Evolutionary conservation across 2,797 vertebrate genomes (phyloP).

Genomic region (Ibycter americanus): DNA sequence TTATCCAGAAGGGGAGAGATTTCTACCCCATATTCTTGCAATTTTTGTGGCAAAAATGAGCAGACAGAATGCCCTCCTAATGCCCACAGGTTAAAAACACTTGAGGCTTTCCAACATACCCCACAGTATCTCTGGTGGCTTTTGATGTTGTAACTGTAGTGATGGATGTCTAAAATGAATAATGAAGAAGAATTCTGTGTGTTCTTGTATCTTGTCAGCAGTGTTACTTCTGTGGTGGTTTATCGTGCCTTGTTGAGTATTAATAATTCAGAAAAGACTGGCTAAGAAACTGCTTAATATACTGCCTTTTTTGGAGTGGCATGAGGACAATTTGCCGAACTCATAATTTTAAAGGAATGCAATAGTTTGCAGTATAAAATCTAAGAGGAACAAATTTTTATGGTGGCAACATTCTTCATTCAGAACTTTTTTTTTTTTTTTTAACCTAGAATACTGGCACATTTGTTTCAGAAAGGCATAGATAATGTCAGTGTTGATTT

Average conservation of each 20-base stretch:
- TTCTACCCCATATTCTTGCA: not conserved
- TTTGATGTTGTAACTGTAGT: not conserved
- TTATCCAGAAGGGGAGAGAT: not conserved
- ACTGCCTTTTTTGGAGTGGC: constrained; percentile 26
- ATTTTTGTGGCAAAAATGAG: not conserved
- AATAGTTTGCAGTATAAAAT: not conserved
- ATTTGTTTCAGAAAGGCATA: not conserved
- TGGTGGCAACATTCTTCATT: not conserved
- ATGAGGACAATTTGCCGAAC: not conserved
- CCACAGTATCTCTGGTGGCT: not conserved
- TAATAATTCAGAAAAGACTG: not conserved
- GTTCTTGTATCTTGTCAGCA: not conserved
- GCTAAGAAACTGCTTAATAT: not conserved
- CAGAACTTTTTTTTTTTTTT: not conserved
- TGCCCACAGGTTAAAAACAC: not conserved
- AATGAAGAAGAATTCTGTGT: not conserved
- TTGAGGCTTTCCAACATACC: not conserved
- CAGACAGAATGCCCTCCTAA: not conserved
- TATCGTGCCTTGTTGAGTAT: not conserved
- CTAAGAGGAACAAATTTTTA: not conserved
- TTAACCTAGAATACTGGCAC: not conserved
- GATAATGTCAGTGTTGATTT: not conserved
- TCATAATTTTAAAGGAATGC: constrained; percentile 17
- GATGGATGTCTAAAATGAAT: not conserved
- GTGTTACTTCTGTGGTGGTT: not conserved